Conservation (phyloP, 1,140 invertebrate species). For the Pissodes strobi region DNA sequence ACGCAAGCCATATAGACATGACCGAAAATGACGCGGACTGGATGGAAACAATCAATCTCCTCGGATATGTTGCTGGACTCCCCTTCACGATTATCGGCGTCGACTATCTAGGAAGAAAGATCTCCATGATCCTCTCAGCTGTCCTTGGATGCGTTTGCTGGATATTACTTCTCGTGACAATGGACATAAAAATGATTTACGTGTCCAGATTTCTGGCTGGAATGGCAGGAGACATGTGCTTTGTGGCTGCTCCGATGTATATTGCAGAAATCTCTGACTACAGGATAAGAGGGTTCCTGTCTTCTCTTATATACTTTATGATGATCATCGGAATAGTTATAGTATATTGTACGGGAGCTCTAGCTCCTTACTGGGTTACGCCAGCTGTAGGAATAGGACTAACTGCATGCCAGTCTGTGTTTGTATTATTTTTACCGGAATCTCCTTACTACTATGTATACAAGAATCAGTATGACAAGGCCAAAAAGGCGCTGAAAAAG, state of each 20-base stretch:
- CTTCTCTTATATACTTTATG: conserved; percentile 42
- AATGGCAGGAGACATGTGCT: conserved; percentile 41
- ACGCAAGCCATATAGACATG: conserved; percentile 47
- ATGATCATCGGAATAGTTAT: conserved; percentile 41
- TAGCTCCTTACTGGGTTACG: conserved; percentile 34
- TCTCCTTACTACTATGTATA: conserved; percentile 45
- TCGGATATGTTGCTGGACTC: conserved; percentile 66
- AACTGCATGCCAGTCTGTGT: conserved; percentile 32
- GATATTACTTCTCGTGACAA: conserved; percentile 60
- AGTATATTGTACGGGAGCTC: conserved; percentile 40
- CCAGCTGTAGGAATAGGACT: conserved; percentile 41
- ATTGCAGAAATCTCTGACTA: conserved; percentile 49
- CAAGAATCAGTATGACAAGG: conserved; percentile 56
- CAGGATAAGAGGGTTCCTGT: conserved; percentile 43
- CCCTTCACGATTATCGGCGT: conserved; percentile 60
- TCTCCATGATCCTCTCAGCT: conserved; percentile 61
- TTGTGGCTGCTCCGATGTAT: conserved; percentile 47
- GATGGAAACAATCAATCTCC: conserved; percentile 64
- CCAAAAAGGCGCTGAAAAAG: conserved; percentile 57
- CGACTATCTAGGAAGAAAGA: conserved; percentile 68
- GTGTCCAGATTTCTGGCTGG: conserved; percentile 56
- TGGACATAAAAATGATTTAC: conserved; percentile 56
- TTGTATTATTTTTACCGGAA: conserved; percentile 44
- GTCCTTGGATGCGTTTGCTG: conserved; percentile 67
- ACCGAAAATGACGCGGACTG: conserved; percentile 58